Evolutionary conservation across 2,888 invertebrate genomes (phyloP).

Genomic region (Julus scandinavius): DNA sequence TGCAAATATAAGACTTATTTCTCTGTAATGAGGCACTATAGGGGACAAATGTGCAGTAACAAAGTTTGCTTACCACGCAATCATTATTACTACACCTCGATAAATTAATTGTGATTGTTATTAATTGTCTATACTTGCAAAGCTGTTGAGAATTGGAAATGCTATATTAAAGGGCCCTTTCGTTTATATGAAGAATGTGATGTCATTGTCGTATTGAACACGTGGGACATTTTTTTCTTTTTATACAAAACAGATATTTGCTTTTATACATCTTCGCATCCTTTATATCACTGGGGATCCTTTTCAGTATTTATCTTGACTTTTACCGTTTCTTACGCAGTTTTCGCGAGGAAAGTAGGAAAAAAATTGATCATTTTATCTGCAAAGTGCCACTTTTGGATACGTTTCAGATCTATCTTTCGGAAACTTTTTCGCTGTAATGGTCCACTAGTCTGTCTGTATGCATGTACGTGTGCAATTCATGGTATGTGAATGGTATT

Average conservation of each 20-base stretch:
- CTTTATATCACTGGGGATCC: neutral
- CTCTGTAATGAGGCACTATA: neutral
- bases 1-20: conserved; percentile 3
- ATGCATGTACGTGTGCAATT: neutral
- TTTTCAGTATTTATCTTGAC: conserved; percentile 30
- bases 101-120: conserved; percentile 28
- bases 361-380: conserved; percentile 40
- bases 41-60: conserved; percentile 26
- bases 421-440: neutral
- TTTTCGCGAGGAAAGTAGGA: neutral
- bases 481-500: neutral
- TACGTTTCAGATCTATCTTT: conserved; percentile 24
- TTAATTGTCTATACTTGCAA: neutral
- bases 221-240: conserved; percentile 10
- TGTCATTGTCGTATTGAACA: neutral
- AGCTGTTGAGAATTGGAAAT: neutral
- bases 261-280: conserved; percentile 22
- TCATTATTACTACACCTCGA: neutral
- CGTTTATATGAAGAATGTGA: neutral
- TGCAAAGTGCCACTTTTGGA: conserved; percentile 45
- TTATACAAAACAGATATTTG: conserved; percentile 16
- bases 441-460: neutral
- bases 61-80: conserved; percentile 23
- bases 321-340: conserved; percentile 27
- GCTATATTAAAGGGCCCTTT: neutral